phyloP scores from a whole-genome alignment of 2,113 vertebrate genomes.

The Enhydra lutris region DNA sequence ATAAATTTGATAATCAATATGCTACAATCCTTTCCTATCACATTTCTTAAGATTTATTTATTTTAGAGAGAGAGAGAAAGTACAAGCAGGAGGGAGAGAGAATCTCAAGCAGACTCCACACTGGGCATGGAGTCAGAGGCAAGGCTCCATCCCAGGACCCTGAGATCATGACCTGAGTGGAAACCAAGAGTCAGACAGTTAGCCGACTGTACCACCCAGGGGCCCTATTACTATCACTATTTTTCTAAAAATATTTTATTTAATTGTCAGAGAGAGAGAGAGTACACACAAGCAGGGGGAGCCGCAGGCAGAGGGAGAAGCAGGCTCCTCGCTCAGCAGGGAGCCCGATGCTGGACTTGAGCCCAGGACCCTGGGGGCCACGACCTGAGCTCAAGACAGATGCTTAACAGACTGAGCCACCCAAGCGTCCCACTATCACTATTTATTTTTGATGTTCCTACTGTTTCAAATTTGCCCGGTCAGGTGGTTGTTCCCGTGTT shows the following conservation, averaged over 20 bases:
- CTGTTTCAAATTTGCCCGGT: neutral
- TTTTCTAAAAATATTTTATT: neutral
- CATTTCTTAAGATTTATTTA: neutral
- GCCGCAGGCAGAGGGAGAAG: neutral
- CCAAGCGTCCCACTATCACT: neutral
- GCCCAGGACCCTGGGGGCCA: neutral
- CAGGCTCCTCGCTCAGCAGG: neutral
- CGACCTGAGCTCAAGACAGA: neutral
- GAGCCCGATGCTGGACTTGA: fast-evolving
- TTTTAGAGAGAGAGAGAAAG: neutral
- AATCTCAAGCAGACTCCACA: neutral
- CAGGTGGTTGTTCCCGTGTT: neutral
- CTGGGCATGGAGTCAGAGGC: neutral
- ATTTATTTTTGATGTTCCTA: neutral
- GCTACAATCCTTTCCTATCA: neutral
- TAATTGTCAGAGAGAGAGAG: neutral
- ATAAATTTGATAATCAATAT: neutral
- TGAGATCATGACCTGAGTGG: neutral
- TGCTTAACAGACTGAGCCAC: neutral
- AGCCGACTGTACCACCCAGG: neutral
- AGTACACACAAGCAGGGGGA: neutral
- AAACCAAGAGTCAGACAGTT: neutral
- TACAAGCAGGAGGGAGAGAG: neutral
- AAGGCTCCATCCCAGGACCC: neutral
- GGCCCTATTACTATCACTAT: neutral